Evolutionary conservation across 2,113 vertebrate genomes (phyloP).

Genomic region (Balaeniceps rex): DNA sequence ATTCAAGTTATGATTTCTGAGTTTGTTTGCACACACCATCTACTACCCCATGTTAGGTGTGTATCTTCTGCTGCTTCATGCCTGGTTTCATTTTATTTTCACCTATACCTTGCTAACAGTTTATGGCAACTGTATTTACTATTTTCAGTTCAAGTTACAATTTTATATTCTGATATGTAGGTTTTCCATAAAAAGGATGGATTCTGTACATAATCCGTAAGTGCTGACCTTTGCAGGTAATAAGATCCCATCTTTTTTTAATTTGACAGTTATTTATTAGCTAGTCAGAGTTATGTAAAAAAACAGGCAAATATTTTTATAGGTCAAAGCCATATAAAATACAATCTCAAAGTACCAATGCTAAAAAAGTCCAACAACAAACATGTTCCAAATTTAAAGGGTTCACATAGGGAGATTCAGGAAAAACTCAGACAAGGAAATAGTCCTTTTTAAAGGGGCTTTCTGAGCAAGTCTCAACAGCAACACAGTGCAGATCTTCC

Average conservation of each 20-base stretch:
- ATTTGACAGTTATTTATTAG: neutral
- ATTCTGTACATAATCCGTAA: neutral
- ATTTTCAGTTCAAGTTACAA: neutral
- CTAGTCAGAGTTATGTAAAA: neutral
- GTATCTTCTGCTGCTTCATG: neutral
- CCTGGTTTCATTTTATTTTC: neutral
- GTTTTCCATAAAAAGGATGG: neutral
- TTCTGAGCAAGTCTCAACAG: neutral
- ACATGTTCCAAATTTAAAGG: neutral
- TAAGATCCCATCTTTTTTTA: neutral
- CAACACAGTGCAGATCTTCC: neutral
- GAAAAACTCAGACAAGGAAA: neutral
- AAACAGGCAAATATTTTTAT: neutral
- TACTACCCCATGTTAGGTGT: neutral
- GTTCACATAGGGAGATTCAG: neutral
- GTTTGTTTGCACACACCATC: neutral
- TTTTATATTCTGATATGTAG: neutral
- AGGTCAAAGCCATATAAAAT: neutral
- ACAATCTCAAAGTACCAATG: neutral
- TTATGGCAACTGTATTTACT: neutral
- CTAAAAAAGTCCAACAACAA: neutral
- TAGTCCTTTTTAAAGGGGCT: neutral
- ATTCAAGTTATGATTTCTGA: neutral
- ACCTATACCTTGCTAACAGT: neutral
- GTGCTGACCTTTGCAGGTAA: neutral